Evolutionary conservation across 2,113 vertebrate species (phyloP).

Genomic region (Microcebus jonahi): DNA sequence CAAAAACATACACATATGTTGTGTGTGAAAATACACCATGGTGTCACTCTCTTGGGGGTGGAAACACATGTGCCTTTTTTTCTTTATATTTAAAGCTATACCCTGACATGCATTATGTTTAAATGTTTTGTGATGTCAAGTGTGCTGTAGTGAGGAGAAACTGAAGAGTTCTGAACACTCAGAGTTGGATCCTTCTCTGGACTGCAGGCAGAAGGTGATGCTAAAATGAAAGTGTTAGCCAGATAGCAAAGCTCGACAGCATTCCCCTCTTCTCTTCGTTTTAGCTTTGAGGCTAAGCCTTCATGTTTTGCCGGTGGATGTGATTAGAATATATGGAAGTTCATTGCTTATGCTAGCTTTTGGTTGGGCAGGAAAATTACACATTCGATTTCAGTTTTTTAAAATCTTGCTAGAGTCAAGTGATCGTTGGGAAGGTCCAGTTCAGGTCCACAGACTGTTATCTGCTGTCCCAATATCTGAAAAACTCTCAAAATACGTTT

Average conservation of each 20-base stretch:
- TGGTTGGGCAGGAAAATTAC: background rate
- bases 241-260: background rate
- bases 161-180: background rate
- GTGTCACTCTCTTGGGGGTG: background rate
- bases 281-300: background rate
- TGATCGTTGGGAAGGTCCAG: background rate
- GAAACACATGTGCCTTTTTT: slow-evolving; percentile 20
- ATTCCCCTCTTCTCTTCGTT: background rate
- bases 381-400: background rate
- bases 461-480: background rate
- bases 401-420: background rate
- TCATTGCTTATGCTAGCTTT: background rate
- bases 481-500: background rate
- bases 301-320: background rate
- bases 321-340: background rate
- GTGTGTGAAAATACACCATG: background rate
- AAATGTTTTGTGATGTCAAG: background rate
- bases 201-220: background rate
- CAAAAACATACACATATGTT: background rate
- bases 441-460: background rate
- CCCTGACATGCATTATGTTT: background rate
- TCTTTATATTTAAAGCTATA: background rate
- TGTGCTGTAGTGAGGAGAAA: background rate
- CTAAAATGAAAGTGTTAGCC: background rate
- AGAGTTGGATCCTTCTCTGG: background rate